Evolutionary conservation across 2,888 invertebrate species (phyloP), one percentile per base, ranked within the genome.

Genomic region (Pedicia rivosa): DNA sequence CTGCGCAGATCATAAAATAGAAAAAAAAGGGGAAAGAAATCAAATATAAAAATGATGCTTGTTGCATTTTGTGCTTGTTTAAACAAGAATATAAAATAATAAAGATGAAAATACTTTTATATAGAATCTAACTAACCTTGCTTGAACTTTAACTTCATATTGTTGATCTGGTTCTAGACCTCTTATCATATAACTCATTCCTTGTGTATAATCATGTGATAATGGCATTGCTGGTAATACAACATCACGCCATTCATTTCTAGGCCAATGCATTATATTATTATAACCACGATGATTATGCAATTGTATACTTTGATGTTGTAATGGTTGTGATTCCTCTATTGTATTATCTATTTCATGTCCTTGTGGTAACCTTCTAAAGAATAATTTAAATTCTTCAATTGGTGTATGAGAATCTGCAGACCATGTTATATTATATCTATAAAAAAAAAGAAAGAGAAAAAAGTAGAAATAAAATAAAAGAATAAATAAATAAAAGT

Each of bases 381-480:
- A 76, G 47, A 68, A 66, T 46, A 77, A 56, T 56, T 73, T 70
- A 56, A 73, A 75, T 54, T 75, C 74, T 49, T 73, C 71, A 41
- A 77, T 70, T 37, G 74, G 72, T 45, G 72, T 69, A 51, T 71
- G 67, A 37, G 74, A 74, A 52, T 74, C 71, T 20, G 74, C 74
- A 30, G 68, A 65, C 74, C 75, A 77, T 34, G 72, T 72, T 46
- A 76, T 71, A 53, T 75, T 75, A 57, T 74, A 76, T 51, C 70
- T 72, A 47, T 66, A 66, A 42, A 61, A 55, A 54, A 60, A 32
- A 26, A 41, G 25, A 38, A 31, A 17, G n/a, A n/a, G n/a, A n/a
- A n/a, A n/a, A n/a, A n/a, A n/a, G n/a, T n/a, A n/a, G n/a, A n/a
- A n/a, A n/a, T n/a, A n/a, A n/a, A n/a, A n/a, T n/a, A n/a, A n/a